These are phyloP conservation scores for Ectropis crepuscularia DNA, from an alignment of 2,888 invertebrate species.

Conservation along the genomic window DNA sequence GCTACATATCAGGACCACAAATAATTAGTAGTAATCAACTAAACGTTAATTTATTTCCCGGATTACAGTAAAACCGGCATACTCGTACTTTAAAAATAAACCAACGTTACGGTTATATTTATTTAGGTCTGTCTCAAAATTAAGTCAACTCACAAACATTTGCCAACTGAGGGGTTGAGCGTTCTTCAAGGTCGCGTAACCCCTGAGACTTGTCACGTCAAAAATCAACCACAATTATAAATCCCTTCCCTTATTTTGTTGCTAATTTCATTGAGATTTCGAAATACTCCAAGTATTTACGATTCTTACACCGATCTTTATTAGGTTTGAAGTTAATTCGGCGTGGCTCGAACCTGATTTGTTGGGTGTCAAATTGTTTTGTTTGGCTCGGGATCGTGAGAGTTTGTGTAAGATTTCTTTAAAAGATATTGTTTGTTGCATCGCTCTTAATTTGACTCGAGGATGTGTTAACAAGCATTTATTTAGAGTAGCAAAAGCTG, in stretches of 20 bases:
- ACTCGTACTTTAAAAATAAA: neutral
- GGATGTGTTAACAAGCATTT: no score
- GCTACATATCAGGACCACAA: no score
- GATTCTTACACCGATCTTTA: conserved; percentile 48
- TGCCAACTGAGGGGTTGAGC: conserved; percentile 7
- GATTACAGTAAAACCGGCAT: no score
- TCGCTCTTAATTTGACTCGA: no score
- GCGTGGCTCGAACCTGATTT: conserved; percentile 38
- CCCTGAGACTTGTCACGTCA: conserved; percentile 38
- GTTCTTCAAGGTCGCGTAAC: conserved; percentile 43
- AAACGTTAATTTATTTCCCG: no score
- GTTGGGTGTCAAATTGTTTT: conserved; percentile 15
- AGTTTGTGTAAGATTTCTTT: no score
- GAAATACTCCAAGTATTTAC: conserved; percentile 22
- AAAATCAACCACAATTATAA: conserved; percentile 43
- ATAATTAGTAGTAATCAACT: no score
- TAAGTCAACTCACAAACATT: conserved; percentile 26
- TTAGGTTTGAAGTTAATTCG: conserved; percentile 49
- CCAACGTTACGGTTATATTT: conserved; percentile 1
- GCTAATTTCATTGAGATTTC: conserved; percentile 46
- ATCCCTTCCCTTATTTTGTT: conserved; percentile 45
- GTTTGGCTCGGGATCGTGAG: neutral
- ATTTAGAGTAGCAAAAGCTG: no score
- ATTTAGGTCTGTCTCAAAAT: conserved; percentile 14
- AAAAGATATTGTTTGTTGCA: no score